A percentile compares a stretch with the other conserved stretches of the same genome.
Evolutionary conservation across 2,113 vertebrate genomes (phyloP).

Genomic region (Pedetes capensis): DNA sequence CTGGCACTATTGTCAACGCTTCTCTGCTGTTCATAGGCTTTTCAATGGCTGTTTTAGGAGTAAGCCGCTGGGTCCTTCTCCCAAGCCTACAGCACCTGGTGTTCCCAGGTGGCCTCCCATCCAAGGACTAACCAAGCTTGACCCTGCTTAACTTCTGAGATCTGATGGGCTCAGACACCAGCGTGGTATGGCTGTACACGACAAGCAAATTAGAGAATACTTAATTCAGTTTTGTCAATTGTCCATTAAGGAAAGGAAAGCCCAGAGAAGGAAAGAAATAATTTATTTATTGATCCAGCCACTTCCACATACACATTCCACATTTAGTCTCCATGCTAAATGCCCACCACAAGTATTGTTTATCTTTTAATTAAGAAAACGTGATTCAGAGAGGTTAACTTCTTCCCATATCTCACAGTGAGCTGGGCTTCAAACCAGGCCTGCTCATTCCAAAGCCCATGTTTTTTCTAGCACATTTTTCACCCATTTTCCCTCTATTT

Average conservation of each 20-base stretch:
- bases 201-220: not conserved
- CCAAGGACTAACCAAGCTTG: too few relatives aligned
- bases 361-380: not conserved
- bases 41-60: too few relatives aligned
- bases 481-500: not conserved
- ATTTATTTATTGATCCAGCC: not conserved
- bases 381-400: not conserved
- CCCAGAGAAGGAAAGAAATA: not conserved
- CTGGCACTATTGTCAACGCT: too few relatives aligned
- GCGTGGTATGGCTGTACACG: too few relatives aligned
- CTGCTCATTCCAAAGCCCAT: not conserved
- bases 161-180: too few relatives aligned
- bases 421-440: not conserved
- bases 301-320: not conserved
- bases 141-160: too few relatives aligned
- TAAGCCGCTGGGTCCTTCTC: too few relatives aligned
- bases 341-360: not conserved
- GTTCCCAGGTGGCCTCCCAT: too few relatives aligned
- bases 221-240: not conserved
- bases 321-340: not conserved
- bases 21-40: too few relatives aligned
- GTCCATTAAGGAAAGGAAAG: not conserved
- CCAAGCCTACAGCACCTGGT: too few relatives aligned
- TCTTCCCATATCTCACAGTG: not conserved
- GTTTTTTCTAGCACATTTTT: not conserved